phyloP scores from a whole-genome alignment of 2,888 invertebrate species.

The Himalopsyche tibetana region DNA sequence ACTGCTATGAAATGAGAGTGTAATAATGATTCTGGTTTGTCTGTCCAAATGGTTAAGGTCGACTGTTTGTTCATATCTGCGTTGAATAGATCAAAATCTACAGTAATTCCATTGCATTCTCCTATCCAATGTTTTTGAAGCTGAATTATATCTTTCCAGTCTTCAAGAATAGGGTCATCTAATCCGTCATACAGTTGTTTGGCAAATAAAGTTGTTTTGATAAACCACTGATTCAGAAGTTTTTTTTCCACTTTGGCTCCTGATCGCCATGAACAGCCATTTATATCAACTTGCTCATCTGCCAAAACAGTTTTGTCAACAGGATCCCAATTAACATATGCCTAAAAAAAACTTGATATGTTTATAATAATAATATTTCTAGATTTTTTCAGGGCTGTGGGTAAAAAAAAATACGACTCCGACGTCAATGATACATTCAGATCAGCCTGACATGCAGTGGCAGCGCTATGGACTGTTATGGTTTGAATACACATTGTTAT shows the following conservation, averaged over 20 bases:
- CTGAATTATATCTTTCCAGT: conserved; percentile 91
- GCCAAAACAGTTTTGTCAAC: conserved; percentile 97
- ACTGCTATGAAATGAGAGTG: conserved; percentile 84
- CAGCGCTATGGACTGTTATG: too few relatives aligned
- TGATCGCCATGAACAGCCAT: conserved; percentile 96
- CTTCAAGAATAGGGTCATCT: conserved; percentile 80
- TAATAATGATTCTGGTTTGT: conserved; percentile 83
- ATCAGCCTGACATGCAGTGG: too few relatives aligned
- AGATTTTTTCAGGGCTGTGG: too few relatives aligned
- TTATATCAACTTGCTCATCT: conserved; percentile 96
- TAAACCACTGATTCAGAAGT: conserved; percentile 95
- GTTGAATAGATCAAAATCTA: conserved; percentile 79
- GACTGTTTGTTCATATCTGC: conserved; percentile 67
- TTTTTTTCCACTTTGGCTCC: conserved; percentile 95
- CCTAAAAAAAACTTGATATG: conserved; percentile 72
- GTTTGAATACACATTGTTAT: too few relatives aligned
- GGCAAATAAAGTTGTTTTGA: conserved; percentile 91
- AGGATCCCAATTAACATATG: conserved; percentile 98
- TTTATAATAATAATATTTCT: too few relatives aligned
- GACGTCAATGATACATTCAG: too few relatives aligned
- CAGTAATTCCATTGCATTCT: conserved; percentile 86
- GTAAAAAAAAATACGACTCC: too few relatives aligned
- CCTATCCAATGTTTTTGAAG: conserved; percentile 95
- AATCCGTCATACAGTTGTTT: conserved; percentile 84
- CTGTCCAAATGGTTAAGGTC: conserved; percentile 82